These are phyloP conservation scores for Eriosoma lanigerum DNA, from an alignment of 1,140 invertebrate genomes.

Conservation along the genomic window DNA sequence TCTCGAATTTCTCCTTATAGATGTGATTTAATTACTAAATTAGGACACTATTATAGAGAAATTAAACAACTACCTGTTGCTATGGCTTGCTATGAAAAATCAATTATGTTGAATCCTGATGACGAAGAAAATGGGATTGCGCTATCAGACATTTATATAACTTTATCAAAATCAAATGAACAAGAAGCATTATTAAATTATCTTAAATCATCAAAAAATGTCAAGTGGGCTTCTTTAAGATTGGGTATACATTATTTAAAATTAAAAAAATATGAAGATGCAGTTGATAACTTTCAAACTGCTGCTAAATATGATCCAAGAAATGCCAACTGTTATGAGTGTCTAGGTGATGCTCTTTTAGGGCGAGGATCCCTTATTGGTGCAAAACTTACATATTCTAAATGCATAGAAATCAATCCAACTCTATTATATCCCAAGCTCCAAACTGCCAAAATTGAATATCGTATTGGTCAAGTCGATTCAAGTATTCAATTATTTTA, in stretches of 20 bases:
- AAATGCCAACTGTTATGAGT: not conserved
- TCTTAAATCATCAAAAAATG: slow-evolving; percentile 16
- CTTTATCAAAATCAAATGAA: slow-evolving; percentile 17
- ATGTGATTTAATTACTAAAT: slow-evolving; percentile 33
- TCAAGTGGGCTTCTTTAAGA: slow-evolving; percentile 28
- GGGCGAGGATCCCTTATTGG: slow-evolving; percentile 5
- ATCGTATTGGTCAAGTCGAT: slow-evolving; percentile 5
- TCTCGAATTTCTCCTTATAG: slow-evolving; percentile 11
- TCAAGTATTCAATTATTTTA: slow-evolving; percentile 18
- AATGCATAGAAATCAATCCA: slow-evolving; percentile 27
- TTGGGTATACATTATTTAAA: slow-evolving; percentile 32
- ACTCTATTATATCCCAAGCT: slow-evolving; percentile 24
- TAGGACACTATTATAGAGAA: slow-evolving; percentile 41
- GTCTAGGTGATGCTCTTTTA: slow-evolving; percentile 31
- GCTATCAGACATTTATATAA: not conserved
- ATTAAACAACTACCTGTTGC: slow-evolving; percentile 16
- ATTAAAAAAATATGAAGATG: slow-evolving; percentile 30
- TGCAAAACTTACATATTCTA: slow-evolving; percentile 35
- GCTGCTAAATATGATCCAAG: slow-evolving; percentile 29
- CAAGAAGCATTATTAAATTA: slow-evolving; percentile 23
- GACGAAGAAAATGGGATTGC: slow-evolving; percentile 28
- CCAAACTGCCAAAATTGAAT: slow-evolving; percentile 41
- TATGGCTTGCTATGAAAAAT: slow-evolving; percentile 36
- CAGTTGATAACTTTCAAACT: slow-evolving; percentile 32
- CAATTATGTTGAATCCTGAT: slow-evolving; percentile 26